Base-by-base conservation (phyloP, 2,888 invertebrate genomes). In the Dorcus parallelipipedus region DNA sequence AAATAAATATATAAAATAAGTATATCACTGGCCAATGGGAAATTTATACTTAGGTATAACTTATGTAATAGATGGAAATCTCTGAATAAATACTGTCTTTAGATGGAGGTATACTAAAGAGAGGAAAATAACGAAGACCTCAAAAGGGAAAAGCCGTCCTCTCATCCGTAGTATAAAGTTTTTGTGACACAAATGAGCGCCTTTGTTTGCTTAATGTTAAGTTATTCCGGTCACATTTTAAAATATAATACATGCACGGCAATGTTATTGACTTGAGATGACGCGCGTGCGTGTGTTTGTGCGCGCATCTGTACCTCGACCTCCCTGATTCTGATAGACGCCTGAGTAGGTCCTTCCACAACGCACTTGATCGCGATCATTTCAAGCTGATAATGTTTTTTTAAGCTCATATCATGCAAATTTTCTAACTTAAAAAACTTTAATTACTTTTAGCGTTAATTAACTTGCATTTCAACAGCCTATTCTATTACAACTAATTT, bases 171-270 rank as follows among this genome's bases (percentile, higher is more conserved):
- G 58, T 53, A 58, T 58, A 58, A 60, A 63, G 58, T 64, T 66
- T 66, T 63, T 63, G 64, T 56, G 66, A 67, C 62, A 64, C 67
- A 69, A 69, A 69, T 69, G 68, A 67, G 65, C 63, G 62, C 60
- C 68, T 68, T 69, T 67, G 67, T 70, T 68, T 68, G 66, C 67
- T 70, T 71, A 73, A 73, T 72, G 72, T 73, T 70, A 71, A 73
- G 68, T 71, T 73, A 73, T 73, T 73, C 72, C 70, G 68, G 69
- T 70, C 73, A 72, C 73, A 72, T 74, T 74, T 72, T 72, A 71
- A 74, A 73, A 73, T 72, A 72, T 73, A 73, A 74, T 73, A 69
- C 70, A 73, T 74, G 74, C 72, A 73, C 71, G 71, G 69, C 68
- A 66, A 69, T 71, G 71, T 71, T 73, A 73, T 73, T 71, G 73